Evolutionary conservation across 30 jellyfish, hydroid and myxozoan species (phyloP), one percentile per base, ranked within the genome.

Genomic region (Hydractinia echinata): DNA sequence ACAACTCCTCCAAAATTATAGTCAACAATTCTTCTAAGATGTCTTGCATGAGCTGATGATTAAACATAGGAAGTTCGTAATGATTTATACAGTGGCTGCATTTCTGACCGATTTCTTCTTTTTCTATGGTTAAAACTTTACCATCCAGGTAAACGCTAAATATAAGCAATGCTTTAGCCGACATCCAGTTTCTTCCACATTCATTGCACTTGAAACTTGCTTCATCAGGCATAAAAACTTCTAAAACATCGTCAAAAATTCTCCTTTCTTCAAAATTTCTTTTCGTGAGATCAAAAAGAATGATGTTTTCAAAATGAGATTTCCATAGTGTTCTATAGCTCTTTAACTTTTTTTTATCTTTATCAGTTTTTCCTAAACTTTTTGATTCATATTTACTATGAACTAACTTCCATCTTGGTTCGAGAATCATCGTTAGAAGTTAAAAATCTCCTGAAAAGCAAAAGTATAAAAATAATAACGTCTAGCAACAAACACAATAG

Each of bases 81-180:
- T 64, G 74, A 7, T 64, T 51, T 6, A 0, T 6, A 13, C 74
- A 64, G 18, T 13, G 74, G 4, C 4, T 64, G 18, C 74, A 64
- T 64, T 64, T 64, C 16, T 64, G 74, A 13, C 74, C 74, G 39
- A n/a, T n/a, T 64, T 64, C 74, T 51, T 64, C 16, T 64, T 51
- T 44, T 64, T 6, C 74, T 6, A 64, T 64, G 8, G 18, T 7
- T 44, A 64, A 51, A 51, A 51, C 39, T 64, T 13, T 13, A 7
- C 39, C 74, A 64, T 64, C 74, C 18, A 64, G 18, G 10, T 64
- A 51, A 13, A 64, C 6, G 7, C 51, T n/a, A 64, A 64, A 64
- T 51, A n/a, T 13, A 13, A 64, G 74, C 74, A 64, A n/a, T 6
- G 74, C 74, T 64, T 64, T 64, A 44, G 19, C 74, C 16, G 74